A percentile compares a stretch with the other conserved stretches of the same genome.
Conservation (phyloP, 2,888 invertebrate species). For the Hyalella azteca region DNA sequence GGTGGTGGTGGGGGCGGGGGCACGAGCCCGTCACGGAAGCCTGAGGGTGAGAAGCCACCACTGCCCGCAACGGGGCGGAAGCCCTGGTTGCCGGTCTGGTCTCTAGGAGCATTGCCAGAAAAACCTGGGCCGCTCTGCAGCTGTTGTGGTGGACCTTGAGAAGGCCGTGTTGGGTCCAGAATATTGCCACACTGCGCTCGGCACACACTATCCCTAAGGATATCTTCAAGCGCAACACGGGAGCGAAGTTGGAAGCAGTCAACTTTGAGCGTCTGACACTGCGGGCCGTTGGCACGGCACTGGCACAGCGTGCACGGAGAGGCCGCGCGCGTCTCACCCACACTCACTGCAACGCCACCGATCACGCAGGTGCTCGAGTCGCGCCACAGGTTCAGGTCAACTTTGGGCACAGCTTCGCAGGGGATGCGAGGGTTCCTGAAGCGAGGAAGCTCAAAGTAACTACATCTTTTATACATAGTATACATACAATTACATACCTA, state of each 20-base stretch:
- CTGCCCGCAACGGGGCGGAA: background rate
- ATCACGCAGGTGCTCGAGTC: conserved; percentile 59
- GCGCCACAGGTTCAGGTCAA: conserved; percentile 55
- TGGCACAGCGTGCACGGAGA: conserved; percentile 91
- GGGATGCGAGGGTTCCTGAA: conserved; percentile 55
- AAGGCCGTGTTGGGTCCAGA: conserved; percentile 51
- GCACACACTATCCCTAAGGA: conserved; percentile 80
- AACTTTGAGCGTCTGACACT: conserved; percentile 55
- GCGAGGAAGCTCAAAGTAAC: too few species aligned
- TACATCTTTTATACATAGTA: too few species aligned
- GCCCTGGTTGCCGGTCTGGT: background rate
- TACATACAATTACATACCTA: too few species aligned
- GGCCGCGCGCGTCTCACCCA: conserved; percentile 84
- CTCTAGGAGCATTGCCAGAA: background rate
- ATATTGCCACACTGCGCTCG: conserved; percentile 76
- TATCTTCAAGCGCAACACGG: conserved; percentile 49
- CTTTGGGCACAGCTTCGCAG: conserved; percentile 48
- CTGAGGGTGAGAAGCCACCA: conserved; percentile 4
- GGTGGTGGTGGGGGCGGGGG: conserved; percentile 29
- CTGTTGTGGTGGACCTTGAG: conserved; percentile 43
- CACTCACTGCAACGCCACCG: conserved; percentile 76
- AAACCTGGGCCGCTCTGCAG: background rate
- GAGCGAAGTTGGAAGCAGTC: conserved; percentile 56
- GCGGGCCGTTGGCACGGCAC: conserved; percentile 79
- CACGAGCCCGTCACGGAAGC: conserved; percentile 25